phyloP scores from a whole-genome alignment of 2,888 invertebrate species.

The Cataglyphis cursor region DNA sequence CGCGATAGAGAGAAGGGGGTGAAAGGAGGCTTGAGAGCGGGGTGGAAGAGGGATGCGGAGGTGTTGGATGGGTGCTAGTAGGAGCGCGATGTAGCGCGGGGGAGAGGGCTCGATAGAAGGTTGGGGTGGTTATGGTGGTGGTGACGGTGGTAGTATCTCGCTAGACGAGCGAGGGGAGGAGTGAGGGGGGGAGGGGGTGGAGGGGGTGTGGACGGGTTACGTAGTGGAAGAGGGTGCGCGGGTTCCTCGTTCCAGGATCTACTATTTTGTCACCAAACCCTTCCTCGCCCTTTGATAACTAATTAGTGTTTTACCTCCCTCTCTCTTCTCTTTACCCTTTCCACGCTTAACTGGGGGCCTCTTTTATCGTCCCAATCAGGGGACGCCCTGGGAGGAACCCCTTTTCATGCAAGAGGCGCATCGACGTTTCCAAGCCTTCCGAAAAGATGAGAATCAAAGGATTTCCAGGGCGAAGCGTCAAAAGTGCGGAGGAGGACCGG shows the following conservation, averaged over 20 bases:
- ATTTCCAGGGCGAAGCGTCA: slow-evolving; percentile 84
- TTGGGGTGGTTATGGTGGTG: slow-evolving; percentile 65
- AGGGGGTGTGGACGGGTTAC: slow-evolving; percentile 45
- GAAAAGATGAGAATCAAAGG: slow-evolving; percentile 86
- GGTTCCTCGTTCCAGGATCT: slow-evolving; percentile 78
- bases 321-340: slow-evolving; percentile 84
- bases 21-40: slow-evolving; percentile 48
- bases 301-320: slow-evolving; percentile 88
- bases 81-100: slow-evolving; percentile 41
- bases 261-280: slow-evolving; percentile 87
- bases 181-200: slow-evolving; percentile 2
- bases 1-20: slow-evolving; percentile 61
- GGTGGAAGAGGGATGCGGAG: slow-evolving; percentile 49
- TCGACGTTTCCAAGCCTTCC: slow-evolving; percentile 81
- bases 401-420: slow-evolving; percentile 80
- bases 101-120: slow-evolving; percentile 47
- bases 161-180: slow-evolving; percentile 47
- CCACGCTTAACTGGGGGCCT: slow-evolving; percentile 83
- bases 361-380: slow-evolving; percentile 85
- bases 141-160: slow-evolving; percentile 70
- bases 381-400: slow-evolving; percentile 81
- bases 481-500: slow-evolving; percentile 77
- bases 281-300: slow-evolving; percentile 89
- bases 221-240: slow-evolving; percentile 61
- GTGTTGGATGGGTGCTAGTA: slow-evolving; percentile 61